Base-by-base conservation (phyloP, 2,888 invertebrate species). In the Phorcus lineatus region DNA sequence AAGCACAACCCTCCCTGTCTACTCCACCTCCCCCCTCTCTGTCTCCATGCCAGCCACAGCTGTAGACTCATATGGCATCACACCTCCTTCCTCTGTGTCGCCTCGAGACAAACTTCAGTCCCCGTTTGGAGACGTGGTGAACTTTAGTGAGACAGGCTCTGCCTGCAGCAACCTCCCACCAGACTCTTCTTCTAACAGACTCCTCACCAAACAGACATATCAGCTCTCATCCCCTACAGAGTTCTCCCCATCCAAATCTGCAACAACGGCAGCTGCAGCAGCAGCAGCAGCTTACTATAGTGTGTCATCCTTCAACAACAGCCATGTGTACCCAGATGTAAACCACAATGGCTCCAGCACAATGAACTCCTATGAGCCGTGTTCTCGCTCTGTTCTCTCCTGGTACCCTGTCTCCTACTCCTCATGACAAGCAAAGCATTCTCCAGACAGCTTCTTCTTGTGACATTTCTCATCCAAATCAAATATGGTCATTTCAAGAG, bases 81-180 rank as follows among this genome's bases (percentile, higher is more conserved):
- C 98, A 4, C 98, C 98, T 78, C 98, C 98, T 77, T 97, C 97
- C n/a, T 98, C 98, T 3, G 98, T 98, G 0, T 98, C 98, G 6
- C 98, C 98, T 0, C 95, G 98, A 83, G 98, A 98, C 91, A 97
- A 96, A 94, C 83, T 89, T 54, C 84, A 80, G 40, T 81, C 87
- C 11, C 84, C 90, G 11, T 87, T 87, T 67, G 76, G 67, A 13
- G 83, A 82, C 47, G 47, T 54, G 11, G 52, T 24, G 17, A 79
- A 47, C n/a, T 81, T 57, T 55, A 70, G 62, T 19, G 81, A 81
- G 16, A 77, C 78, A 6, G 47, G 78, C 17, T n/a, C 66, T 17
- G 66, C 66, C 2, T n/a, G 28, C n/a, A 28, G 52, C 19, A 74
- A 74, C 74, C 31, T 74, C 13, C n/a, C 74, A 7, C 2, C 79